Evolutionary conservation across 2,797 vertebrate genomes (phyloP).

Genomic region (Silurus lanzhouensis): DNA sequence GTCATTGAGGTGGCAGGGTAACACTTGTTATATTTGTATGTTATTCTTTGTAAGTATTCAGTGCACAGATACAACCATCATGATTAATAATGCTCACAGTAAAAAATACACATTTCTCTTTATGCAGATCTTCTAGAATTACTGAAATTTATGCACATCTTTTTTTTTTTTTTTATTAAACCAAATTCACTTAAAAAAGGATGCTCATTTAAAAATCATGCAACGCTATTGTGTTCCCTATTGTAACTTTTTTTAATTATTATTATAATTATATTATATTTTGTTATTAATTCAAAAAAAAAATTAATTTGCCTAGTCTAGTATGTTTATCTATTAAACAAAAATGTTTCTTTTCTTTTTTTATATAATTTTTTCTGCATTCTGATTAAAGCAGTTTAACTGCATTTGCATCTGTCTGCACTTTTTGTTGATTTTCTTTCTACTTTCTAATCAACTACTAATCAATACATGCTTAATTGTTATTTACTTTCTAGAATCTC

Average conservation of each 20-base stretch:
- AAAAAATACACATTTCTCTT: not conserved
- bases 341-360: too few relatives aligned
- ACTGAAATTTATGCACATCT: not conserved
- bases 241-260: too few relatives aligned
- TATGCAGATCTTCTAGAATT: not conserved
- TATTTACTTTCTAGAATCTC: constrained; percentile 79
- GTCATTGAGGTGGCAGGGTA: not conserved
- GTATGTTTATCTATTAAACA: too few relatives aligned
- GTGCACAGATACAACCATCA: not conserved
- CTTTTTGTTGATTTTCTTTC: not conserved
- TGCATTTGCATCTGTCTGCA: too few relatives aligned
- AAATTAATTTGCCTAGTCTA: too few relatives aligned
- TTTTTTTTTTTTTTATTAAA: too few relatives aligned
- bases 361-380: too few relatives aligned
- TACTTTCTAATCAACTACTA: not conserved
- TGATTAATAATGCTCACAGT: not conserved
- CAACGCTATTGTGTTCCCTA: too few relatives aligned
- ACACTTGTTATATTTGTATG: not conserved
- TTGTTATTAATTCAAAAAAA: too few relatives aligned
- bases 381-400: too few relatives aligned
- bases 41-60: not conserved
- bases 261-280: too few relatives aligned
- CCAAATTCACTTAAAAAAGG: not conserved
- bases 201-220: not conserved
- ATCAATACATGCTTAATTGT: constrained; percentile 13